Conservation (phyloP, 2,888 invertebrate species). For the Platypus cylindrus region DNA sequence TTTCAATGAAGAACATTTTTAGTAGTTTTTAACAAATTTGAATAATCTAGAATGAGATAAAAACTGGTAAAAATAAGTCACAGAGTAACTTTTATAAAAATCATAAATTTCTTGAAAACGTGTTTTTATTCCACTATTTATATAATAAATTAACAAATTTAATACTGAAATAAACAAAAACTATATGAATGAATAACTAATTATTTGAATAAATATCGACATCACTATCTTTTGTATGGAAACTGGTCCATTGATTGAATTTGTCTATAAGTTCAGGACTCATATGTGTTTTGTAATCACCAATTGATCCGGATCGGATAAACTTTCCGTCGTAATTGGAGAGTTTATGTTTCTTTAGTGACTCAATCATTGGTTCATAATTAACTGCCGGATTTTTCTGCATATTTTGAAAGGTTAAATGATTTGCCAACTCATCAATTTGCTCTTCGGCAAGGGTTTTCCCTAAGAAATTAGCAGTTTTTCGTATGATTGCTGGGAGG, state of each 20-base stretch:
- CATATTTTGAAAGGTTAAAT: constrained; percentile 36
- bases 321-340: constrained; percentile 31
- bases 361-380: constrained; percentile 30
- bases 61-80: too few species aligned
- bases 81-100: too few species aligned
- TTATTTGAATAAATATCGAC: constrained; percentile 10
- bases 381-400: constrained; percentile 45
- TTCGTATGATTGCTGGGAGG: constrained; percentile 20
- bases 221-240: constrained; percentile 47
- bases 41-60: too few species aligned
- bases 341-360: constrained; percentile 22
- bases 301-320: constrained; percentile 38
- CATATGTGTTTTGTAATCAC: constrained; percentile 42
- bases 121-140: too few species aligned
- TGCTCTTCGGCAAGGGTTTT: constrained; percentile 21
- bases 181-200: too few species aligned
- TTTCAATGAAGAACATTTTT: too few species aligned
- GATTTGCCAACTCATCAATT: constrained; percentile 19
- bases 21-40: too few species aligned
- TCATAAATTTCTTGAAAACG: too few species aligned
- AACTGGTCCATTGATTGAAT: constrained; percentile 60
- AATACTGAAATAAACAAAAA: too few species aligned
- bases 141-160: too few species aligned
- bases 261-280: constrained; percentile 53
- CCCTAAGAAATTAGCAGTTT: constrained; percentile 23